These are phyloP conservation scores for Perodicticus potto DNA, from an alignment of 2,797 vertebrate species.

Conservation along the genomic window DNA sequence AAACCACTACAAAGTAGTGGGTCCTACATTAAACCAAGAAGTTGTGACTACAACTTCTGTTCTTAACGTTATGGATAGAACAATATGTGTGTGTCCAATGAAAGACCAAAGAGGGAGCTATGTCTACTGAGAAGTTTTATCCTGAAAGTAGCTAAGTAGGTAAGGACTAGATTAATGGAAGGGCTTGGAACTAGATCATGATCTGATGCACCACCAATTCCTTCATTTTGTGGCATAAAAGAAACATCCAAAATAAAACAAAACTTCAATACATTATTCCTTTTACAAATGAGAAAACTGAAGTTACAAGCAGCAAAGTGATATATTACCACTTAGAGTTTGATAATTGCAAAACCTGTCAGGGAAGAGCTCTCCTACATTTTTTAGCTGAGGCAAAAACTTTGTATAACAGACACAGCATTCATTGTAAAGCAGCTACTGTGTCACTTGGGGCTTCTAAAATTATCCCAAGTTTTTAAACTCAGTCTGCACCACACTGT, in stretches of 20 bases:
- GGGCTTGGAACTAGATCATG: neutral
- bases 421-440: neutral
- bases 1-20: neutral
- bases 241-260: neutral
- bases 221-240: neutral
- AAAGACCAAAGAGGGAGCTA: neutral
- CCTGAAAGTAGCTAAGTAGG: neutral
- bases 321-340: neutral
- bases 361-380: neutral
- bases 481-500: neutral
- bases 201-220: neutral
- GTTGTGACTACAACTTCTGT: neutral
- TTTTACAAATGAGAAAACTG: neutral
- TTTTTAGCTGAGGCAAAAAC: neutral
- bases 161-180: neutral
- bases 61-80: neutral
- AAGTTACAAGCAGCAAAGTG: neutral
- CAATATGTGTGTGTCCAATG: neutral
- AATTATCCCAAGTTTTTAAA: neutral
- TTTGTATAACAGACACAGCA: neutral
- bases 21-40: neutral
- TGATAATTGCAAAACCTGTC: neutral
- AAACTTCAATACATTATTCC: neutral
- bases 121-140: neutral
- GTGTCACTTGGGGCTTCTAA: neutral